phyloP scores from a whole-genome alignment of 2,888 invertebrate species.

The Dyspetes luteomarginatus region DNA sequence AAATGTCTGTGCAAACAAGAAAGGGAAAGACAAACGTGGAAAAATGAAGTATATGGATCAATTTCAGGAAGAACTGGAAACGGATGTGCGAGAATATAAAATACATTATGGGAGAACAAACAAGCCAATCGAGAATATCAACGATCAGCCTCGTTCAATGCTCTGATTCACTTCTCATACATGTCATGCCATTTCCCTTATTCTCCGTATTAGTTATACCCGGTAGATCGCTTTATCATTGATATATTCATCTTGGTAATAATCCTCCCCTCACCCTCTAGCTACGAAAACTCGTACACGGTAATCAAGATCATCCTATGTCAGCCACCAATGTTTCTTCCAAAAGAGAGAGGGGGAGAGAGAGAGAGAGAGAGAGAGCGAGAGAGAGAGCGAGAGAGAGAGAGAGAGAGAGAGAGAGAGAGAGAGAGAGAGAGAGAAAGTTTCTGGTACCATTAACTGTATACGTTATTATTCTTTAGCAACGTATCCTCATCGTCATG shows the following conservation, averaged over 20 bases:
- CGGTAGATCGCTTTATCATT: constrained; percentile 1
- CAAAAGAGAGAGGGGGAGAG: no score
- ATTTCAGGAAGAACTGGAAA: neutral
- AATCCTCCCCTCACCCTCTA: constrained; percentile 24
- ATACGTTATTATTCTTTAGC: constrained; percentile 45
- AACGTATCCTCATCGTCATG: neutral
- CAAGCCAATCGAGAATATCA: constrained; percentile 29
- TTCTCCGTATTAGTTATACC: neutral
- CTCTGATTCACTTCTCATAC: constrained; percentile 23
- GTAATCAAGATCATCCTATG: constrained; percentile 41
- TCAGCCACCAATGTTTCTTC: constrained; percentile 24
- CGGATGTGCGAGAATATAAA: constrained; percentile 30
- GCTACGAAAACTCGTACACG: constrained; percentile 7
- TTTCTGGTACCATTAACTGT: constrained; percentile 7
- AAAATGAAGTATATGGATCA: constrained; percentile 13
- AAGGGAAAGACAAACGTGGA: constrained; percentile 16
- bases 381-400: no score
- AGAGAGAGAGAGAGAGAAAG: no score
- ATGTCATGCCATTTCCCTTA: neutral
- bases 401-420: no score
- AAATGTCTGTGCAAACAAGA: neutral
- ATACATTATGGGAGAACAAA: constrained; percentile 44
- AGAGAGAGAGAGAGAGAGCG: no score
- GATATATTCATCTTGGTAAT: neutral
- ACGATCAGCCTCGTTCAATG: constrained; percentile 18